A percentile compares a stretch with the other conserved stretches of the same genome.
These are phyloP conservation scores for Cataglyphis rosenhaueri DNA, from an alignment of 2,888 invertebrate species.

Conservation along the genomic window DNA sequence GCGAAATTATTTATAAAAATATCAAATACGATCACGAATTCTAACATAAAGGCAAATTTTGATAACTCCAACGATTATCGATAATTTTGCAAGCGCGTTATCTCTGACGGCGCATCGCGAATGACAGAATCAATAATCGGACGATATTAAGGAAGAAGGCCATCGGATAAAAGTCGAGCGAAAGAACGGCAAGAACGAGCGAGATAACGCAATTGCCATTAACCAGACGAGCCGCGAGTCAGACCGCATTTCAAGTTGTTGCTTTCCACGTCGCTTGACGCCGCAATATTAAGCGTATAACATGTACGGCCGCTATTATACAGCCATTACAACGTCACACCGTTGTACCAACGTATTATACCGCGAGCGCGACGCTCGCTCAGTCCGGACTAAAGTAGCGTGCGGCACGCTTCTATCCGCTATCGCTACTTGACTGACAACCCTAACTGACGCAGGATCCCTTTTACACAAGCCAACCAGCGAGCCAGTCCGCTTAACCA, in stretches of 20 bases:
- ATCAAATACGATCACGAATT: not conserved
- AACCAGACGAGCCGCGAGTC: slow-evolving; percentile 50
- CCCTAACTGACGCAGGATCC: slow-evolving; percentile 70
- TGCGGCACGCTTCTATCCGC: slow-evolving; percentile 77
- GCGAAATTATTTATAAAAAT: slow-evolving; percentile 6
- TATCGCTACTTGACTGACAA: slow-evolving; percentile 78
- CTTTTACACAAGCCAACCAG: slow-evolving; percentile 44
- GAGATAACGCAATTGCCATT: slow-evolving; percentile 7
- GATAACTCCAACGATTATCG: not conserved
- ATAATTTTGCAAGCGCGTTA: not conserved
- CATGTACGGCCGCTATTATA: slow-evolving; percentile 74
- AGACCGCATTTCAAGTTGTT: slow-evolving; percentile 69
- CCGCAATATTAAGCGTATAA: slow-evolving; percentile 72
- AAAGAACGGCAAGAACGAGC: slow-evolving; percentile 13
- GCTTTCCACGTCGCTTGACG: slow-evolving; percentile 74
- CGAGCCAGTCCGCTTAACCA: slow-evolving; percentile 25
- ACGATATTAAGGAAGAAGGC: slow-evolving; percentile 13
- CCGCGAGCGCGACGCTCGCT: slow-evolving; percentile 37
- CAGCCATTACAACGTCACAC: slow-evolving; percentile 77
- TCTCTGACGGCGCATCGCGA: not conserved
- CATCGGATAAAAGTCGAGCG: not conserved
- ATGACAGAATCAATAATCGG: slow-evolving; percentile 2
- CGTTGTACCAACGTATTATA: slow-evolving; percentile 61
- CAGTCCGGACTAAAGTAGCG: slow-evolving; percentile 70
- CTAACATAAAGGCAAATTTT: not conserved